These are phyloP conservation scores for Eupithecia dodoneata DNA, from an alignment of 2,888 invertebrate genomes.

Conservation along the genomic window DNA sequence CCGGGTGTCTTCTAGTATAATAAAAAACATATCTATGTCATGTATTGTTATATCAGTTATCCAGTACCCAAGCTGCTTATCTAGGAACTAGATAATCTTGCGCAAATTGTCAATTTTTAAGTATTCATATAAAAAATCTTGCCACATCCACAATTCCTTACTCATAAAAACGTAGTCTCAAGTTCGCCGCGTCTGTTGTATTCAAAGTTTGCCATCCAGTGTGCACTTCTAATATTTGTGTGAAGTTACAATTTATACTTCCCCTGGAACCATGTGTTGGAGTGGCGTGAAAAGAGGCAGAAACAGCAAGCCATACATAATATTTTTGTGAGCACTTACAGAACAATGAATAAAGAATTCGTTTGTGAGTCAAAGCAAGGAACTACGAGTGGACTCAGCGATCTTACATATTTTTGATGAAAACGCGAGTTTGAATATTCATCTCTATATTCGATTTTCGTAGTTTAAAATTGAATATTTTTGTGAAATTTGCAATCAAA, in stretches of 20 bases:
- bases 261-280: slow-evolving; percentile 12
- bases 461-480: too few species aligned
- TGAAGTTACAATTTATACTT: slow-evolving; percentile 31
- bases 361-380: background rate
- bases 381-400: background rate
- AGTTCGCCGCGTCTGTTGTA: slow-evolving; percentile 39
- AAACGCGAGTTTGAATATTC: background rate
- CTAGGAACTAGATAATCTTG: too few species aligned
- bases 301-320: background rate
- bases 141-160: slow-evolving; percentile 19
- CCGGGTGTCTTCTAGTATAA: too few species aligned
- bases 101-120: too few species aligned
- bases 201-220: slow-evolving; percentile 33
- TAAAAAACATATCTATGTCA: too few species aligned
- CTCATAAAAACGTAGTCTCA: slow-evolving; percentile 33
- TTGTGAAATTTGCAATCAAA: too few species aligned
- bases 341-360: background rate
- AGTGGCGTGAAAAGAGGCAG: background rate
- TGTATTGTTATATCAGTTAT: too few species aligned
- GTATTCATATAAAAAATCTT: background rate
- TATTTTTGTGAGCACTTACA: background rate
- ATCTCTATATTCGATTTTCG: background rate
- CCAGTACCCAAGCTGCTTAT: too few species aligned
- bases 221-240: slow-evolving; percentile 36
- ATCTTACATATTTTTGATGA: background rate